These are phyloP conservation scores for Phortica variegata DNA, from an alignment of 1,140 invertebrate genomes.

Conservation along the genomic window DNA sequence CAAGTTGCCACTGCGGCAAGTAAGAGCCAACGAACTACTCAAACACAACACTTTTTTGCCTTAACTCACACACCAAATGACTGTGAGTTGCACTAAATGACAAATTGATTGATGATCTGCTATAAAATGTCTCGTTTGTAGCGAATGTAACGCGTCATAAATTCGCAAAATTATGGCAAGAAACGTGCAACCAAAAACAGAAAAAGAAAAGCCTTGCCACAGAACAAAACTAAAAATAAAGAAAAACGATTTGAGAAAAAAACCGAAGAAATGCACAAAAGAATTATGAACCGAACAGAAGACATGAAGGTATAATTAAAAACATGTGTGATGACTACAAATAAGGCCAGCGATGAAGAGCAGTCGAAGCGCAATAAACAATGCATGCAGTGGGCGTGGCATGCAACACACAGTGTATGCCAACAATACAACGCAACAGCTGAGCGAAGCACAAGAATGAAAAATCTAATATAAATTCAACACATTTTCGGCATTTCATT, in stretches of 20 bases:
- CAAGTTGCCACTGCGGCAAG: no score
- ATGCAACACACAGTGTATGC: no score
- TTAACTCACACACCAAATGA: no score
- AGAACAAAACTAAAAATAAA: slow-evolving; percentile 21
- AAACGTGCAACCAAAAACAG: slow-evolving; percentile 1
- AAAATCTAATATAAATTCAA: no score
- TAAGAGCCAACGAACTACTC: no score
- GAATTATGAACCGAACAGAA: slow-evolving; percentile 6
- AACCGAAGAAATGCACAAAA: slow-evolving; percentile 14
- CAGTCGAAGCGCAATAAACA: background rate
- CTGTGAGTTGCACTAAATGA: slow-evolving; percentile 26
- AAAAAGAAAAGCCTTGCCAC: slow-evolving; percentile 2
- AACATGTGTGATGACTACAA: slow-evolving; percentile 37
- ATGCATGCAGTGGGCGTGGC: no score
- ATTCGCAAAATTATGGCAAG: slow-evolving; percentile 47
- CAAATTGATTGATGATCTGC: slow-evolving; percentile 55
- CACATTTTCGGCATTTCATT: no score
- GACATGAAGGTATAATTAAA: slow-evolving; percentile 43
- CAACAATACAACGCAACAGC: no score
- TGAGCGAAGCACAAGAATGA: no score
- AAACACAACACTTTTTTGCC: no score
- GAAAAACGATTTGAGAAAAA: slow-evolving; percentile 19
- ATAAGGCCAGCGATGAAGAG: background rate
- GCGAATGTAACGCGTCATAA: slow-evolving; percentile 53
- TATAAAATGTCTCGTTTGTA: slow-evolving; percentile 54